Evolutionary conservation across 2,797 vertebrate genomes (phyloP).

Genomic region (Ateles fusciceps): DNA sequence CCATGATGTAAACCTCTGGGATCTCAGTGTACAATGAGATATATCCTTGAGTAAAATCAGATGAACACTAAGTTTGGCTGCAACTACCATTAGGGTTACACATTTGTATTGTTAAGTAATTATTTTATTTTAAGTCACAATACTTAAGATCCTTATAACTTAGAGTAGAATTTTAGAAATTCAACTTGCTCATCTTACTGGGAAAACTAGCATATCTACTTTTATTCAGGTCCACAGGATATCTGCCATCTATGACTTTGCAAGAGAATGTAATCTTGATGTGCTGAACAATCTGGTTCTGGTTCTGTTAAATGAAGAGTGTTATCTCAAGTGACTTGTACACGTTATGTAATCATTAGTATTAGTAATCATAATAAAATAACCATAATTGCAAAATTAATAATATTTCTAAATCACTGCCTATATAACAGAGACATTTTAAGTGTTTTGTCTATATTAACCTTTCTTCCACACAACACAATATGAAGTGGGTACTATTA

Average conservation of each 20-base stretch:
- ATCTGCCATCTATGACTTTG: background rate
- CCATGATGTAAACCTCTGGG: fast-evolving
- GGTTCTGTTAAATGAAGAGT: background rate
- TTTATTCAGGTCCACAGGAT: background rate
- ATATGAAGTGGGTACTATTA: background rate
- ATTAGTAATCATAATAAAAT: background rate
- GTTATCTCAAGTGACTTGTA: background rate
- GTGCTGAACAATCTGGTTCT: background rate
- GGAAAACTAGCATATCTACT: background rate
- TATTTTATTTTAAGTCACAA: background rate
- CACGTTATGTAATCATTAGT: background rate
- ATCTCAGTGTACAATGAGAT: background rate
- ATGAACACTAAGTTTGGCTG: background rate
- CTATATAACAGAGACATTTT: background rate
- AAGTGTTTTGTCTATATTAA: background rate
- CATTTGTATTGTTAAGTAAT: background rate
- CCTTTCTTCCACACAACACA: background rate
- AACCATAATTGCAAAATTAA: background rate
- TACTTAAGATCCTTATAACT: background rate
- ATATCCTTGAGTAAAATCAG: background rate
- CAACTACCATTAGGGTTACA: background rate
- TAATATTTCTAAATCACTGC: fast-evolving
- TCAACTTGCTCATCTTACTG: background rate
- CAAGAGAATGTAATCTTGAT: background rate
- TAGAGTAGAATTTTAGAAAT: background rate